A percentile compares a stretch with the other conserved stretches of the same genome.
These are phyloP conservation scores for Pterois miles DNA, from an alignment of 2,797 vertebrate genomes.

Conservation along the genomic window DNA sequence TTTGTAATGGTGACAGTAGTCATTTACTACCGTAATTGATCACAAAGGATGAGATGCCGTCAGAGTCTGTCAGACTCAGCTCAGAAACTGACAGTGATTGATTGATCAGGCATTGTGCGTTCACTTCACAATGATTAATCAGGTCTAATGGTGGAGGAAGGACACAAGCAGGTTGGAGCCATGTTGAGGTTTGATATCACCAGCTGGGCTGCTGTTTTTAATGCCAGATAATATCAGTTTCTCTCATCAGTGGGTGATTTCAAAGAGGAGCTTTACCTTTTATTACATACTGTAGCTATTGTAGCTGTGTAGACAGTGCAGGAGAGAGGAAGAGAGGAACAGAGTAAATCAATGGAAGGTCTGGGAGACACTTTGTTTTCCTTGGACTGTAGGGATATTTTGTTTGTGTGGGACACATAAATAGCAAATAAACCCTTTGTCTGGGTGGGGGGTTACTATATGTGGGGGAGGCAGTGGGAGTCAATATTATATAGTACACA, in stretches of 20 bases:
- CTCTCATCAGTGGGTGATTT: not conserved
- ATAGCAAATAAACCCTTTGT: not conserved
- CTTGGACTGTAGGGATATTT: not conserved
- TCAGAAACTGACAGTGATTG: constrained; percentile 10
- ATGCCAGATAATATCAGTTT: not conserved
- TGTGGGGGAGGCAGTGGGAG: not conserved
- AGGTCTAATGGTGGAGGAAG: not conserved
- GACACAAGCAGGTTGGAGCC: not conserved
- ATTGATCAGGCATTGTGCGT: constrained; percentile 5
- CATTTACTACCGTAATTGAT: constrained; percentile 7
- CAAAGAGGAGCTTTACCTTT: not conserved
- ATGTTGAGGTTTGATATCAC: not conserved
- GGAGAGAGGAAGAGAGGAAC: not conserved
- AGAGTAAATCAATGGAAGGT: not conserved
- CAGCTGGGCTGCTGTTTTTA: not conserved
- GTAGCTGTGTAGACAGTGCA: not conserved
- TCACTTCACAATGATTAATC: constrained; percentile 1
- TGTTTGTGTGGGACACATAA: not conserved
- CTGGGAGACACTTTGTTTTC: constrained; percentile 1
- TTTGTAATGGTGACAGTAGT: not conserved
- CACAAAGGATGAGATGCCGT: constrained; percentile 8
- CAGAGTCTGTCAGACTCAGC: constrained; percentile 17
- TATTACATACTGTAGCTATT: not conserved
- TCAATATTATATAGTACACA: not conserved
- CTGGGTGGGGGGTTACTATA: not conserved